A percentile compares a stretch with the other conserved stretches of the same genome.
Evolutionary conservation across 2,797 vertebrate species (phyloP).

Genomic region (Parauchenoglanis punctatus): DNA sequence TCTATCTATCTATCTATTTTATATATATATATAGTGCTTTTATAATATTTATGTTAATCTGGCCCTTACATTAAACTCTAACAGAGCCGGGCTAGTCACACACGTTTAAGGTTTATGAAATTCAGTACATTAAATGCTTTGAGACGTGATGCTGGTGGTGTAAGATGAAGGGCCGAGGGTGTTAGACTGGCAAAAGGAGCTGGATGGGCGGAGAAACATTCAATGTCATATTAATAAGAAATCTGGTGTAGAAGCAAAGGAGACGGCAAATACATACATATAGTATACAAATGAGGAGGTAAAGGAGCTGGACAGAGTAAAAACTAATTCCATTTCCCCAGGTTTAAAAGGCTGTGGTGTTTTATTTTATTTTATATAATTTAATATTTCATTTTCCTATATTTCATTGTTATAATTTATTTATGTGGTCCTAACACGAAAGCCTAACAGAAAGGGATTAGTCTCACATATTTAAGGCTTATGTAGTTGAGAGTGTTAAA

Average conservation of each 20-base stretch:
- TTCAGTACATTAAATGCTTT: not conserved
- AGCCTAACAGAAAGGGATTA: not conserved
- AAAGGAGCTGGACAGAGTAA: not conserved
- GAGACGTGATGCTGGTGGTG: constrained; percentile 21
- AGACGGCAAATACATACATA: not conserved
- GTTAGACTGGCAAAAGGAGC: constrained; percentile 36
- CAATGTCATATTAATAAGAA: not conserved
- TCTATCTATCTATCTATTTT: too few species aligned
- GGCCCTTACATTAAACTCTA: not conserved
- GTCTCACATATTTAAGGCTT: not conserved
- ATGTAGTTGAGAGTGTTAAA: not conserved
- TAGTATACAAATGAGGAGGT: not conserved
- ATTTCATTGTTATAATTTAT: too few species aligned
- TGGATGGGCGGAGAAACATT: constrained; percentile 54
- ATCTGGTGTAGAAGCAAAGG: not conserved
- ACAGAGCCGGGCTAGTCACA: not conserved
- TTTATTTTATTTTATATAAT: too few species aligned
- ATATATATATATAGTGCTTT: not conserved
- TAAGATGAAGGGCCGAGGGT: constrained; percentile 26
- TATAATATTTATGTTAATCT: too few species aligned
- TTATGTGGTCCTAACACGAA: not conserved
- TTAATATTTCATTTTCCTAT: too few species aligned
- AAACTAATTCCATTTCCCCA: too few species aligned
- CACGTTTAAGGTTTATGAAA: not conserved
- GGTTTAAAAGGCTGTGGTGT: too few species aligned